A percentile compares a stretch with the other conserved stretches of the same genome.
phyloP scores from a whole-genome alignment of 2,888 invertebrate species.

The Apamea crenata region DNA sequence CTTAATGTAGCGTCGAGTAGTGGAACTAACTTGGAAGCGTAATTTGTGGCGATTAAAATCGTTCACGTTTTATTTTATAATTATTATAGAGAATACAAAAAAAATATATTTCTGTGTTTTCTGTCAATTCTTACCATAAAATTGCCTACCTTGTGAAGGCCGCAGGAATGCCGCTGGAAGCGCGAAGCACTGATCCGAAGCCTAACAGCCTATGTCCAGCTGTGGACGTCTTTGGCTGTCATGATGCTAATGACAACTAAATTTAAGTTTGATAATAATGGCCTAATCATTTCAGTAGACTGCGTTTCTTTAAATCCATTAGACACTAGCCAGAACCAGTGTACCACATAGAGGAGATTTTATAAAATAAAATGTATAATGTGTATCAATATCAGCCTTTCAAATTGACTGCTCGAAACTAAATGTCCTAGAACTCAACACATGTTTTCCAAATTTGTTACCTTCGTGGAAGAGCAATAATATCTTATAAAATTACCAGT shows the following conservation, averaged over 20 bases:
- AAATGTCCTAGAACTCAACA: too few species aligned
- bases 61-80: neutral
- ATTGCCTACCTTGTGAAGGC: neutral
- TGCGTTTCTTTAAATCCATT: neutral
- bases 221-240: neutral
- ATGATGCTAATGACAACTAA: neutral
- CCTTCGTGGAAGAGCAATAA: too few species aligned
- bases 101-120: too few species aligned
- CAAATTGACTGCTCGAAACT: neutral
- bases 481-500: too few species aligned
- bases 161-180: too few species aligned
- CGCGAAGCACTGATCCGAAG: too few species aligned
- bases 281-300: neutral
- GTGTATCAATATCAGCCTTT: neutral
- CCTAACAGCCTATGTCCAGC: neutral
- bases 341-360: too few species aligned
- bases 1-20: slow-evolving; percentile 9
- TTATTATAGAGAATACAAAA: too few species aligned
- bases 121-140: neutral
- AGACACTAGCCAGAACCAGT: neutral
- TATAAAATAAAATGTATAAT: neutral
- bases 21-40: neutral
- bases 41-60: neutral
- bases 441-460: too few species aligned
- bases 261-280: neutral